Evolutionary conservation across 1,140 invertebrate species (phyloP).

Genomic region (Pollicipes pollicipes): DNA sequence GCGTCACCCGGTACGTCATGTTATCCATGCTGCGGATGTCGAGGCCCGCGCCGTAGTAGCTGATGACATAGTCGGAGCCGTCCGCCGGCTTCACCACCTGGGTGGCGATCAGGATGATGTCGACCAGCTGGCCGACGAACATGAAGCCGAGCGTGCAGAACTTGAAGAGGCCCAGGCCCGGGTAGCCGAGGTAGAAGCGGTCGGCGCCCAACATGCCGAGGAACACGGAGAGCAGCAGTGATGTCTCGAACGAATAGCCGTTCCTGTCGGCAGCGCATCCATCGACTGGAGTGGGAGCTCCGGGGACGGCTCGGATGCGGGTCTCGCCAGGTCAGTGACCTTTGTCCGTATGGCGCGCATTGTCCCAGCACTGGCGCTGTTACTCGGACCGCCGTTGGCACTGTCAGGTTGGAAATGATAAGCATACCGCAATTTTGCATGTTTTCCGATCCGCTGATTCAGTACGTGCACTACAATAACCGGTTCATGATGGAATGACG

Average conservation of each 20-base stretch:
- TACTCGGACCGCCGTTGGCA: too few relatives aligned
- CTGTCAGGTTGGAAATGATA: too few relatives aligned
- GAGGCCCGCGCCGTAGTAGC: conserved; percentile 77
- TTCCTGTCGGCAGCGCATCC: conserved; percentile 39
- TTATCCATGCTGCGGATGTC: conserved; percentile 65
- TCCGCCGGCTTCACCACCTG: conserved; percentile 83
- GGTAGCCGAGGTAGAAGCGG: conserved; percentile 90
- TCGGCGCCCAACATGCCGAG: conserved; percentile 83
- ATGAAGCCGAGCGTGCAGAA: conserved; percentile 89
- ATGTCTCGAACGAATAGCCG: conserved; percentile 81
- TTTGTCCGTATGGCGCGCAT: conserved; percentile 5
- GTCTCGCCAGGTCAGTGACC: conserved; percentile 20
- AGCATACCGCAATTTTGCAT: too few relatives aligned
- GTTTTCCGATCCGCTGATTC: too few relatives aligned
- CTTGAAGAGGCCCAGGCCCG: conserved; percentile 82
- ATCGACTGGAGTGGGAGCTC: conserved; percentile 9
- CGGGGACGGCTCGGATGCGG: conserved; percentile 9
- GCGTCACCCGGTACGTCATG: conserved; percentile 59
- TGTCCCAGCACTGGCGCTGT: neutral
- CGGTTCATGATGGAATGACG: too few relatives aligned
- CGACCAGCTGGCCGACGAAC: conserved; percentile 86
- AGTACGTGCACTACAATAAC: too few relatives aligned
- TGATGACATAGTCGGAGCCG: conserved; percentile 87
- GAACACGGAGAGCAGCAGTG: conserved; percentile 82
- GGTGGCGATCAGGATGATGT: conserved; percentile 87